phyloP scores from a whole-genome alignment of 1,140 invertebrate species.

The Chironomus tepperi region DNA sequence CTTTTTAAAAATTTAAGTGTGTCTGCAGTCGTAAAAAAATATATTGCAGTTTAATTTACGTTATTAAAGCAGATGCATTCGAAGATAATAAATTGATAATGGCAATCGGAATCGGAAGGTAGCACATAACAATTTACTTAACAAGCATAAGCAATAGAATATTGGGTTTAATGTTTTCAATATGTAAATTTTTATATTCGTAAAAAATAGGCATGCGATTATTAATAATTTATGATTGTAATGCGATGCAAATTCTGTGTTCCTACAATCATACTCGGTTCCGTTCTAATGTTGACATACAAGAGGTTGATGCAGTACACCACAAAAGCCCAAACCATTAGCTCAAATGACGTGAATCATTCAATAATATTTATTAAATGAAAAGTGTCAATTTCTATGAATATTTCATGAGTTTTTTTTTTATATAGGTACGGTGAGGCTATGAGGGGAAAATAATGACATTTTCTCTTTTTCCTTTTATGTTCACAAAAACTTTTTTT shows the following conservation, averaged over 20 bases:
- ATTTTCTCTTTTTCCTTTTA: neutral
- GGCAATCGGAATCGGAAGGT: neutral
- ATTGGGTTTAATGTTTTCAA: neutral
- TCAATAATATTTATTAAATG: conserved; percentile 9
- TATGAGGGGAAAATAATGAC: neutral
- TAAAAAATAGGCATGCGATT: conserved; percentile 12
- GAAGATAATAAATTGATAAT: no score
- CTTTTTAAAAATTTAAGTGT: no score
- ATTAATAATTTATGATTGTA: conserved; percentile 15
- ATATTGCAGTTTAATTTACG: neutral
- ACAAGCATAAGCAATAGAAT: conserved; percentile 7
- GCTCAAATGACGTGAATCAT: neutral
- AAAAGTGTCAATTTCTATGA: conserved; percentile 5
- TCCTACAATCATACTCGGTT: neutral
- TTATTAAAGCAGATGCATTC: neutral
- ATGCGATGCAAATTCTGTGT: neutral
- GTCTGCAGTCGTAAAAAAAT: no score
- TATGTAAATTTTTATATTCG: neutral
- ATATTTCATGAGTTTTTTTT: conserved; percentile 4
- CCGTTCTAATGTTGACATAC: neutral
- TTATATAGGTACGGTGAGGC: neutral
- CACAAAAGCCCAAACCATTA: conserved; percentile 7
- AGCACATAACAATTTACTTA: neutral
- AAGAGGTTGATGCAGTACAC: neutral
- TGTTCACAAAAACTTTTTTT: neutral